Conservation (phyloP, 2,888 invertebrate species). For the Ecliptopera silaceata region DNA sequence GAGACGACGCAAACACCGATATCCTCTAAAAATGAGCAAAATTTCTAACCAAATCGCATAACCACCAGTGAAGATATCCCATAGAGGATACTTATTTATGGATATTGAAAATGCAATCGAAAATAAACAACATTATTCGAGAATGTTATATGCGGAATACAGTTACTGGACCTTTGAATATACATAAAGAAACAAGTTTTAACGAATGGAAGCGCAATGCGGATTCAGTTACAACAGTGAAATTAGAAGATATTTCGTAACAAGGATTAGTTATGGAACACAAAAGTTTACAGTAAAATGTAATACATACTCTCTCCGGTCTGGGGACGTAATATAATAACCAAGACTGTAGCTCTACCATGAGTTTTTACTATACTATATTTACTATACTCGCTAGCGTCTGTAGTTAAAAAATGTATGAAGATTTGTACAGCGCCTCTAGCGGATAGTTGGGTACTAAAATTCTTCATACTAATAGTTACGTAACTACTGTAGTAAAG, state of each 20-base stretch:
- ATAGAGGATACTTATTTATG: conserved; percentile 53
- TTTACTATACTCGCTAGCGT: no score
- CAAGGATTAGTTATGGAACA: conserved; percentile 27
- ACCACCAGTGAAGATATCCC: conserved; percentile 50
- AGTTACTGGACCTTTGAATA: conserved; percentile 17
- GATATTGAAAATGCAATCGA: conserved; percentile 52
- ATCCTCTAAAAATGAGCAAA: conserved; percentile 28
- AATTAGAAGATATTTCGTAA: conserved; percentile 25
- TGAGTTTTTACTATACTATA: no score
- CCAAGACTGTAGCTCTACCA: no score
- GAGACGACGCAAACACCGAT: conserved; percentile 30
- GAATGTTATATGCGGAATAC: conserved; percentile 30
- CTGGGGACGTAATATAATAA: conserved; percentile 61
- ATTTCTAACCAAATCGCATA: conserved; percentile 42
- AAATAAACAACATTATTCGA: conserved; percentile 42
- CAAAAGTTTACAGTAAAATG: conserved; percentile 44
- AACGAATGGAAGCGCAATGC: conserved; percentile 26
- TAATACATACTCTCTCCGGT: conserved; percentile 45
- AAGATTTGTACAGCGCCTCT: no score
- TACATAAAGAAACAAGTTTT: conserved; percentile 11
- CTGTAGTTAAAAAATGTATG: no score
- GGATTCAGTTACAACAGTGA: conserved; percentile 21
- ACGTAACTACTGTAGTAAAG: no score
- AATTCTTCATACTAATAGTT: no score
- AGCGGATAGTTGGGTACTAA: no score